These are phyloP conservation scores for Schmidtea mediterranea DNA, from an alignment of 1,140 invertebrate genomes.

Conservation along the genomic window DNA sequence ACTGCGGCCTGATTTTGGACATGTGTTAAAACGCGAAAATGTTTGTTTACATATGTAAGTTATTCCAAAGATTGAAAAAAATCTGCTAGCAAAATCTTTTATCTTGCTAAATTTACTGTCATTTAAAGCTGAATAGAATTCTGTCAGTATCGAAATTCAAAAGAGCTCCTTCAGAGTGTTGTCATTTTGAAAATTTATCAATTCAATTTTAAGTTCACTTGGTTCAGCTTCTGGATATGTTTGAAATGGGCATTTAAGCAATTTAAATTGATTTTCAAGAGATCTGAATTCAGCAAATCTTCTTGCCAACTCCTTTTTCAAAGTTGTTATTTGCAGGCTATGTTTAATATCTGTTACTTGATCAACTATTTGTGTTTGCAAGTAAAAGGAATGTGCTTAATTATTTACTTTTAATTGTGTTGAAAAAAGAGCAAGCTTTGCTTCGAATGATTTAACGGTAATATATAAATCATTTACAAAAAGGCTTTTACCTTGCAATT, in stretches of 20 bases:
- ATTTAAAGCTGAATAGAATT: slow-evolving; percentile 5
- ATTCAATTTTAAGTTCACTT: neutral
- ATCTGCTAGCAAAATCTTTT: neutral
- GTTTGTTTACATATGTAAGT: slow-evolving; percentile 3
- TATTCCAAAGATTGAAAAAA: slow-evolving; percentile 1
- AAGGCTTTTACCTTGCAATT: too few relatives aligned
- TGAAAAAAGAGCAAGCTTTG: too few relatives aligned
- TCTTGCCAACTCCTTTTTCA: neutral
- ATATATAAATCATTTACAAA: too few relatives aligned
- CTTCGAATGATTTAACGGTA: too few relatives aligned
- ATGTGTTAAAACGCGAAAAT: slow-evolving; percentile 3
- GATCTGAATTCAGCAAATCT: neutral
- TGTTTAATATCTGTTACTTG: too few relatives aligned
- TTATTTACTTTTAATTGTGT: too few relatives aligned
- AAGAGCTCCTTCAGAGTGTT: neutral
- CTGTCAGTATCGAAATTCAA: neutral
- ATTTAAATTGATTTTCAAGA: neutral
- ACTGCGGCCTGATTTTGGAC: too few relatives aligned
- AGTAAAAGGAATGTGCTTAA: too few relatives aligned
- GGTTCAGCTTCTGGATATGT: neutral
- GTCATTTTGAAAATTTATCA: slow-evolving; percentile 2
- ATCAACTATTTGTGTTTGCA: too few relatives aligned
- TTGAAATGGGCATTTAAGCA: slow-evolving; percentile 1
- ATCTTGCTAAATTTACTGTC: neutral
- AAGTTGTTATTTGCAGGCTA: too few relatives aligned